Evolutionary conservation across 2,797 vertebrate species (phyloP).

Genomic region (Dromococcyx pavoninus): DNA sequence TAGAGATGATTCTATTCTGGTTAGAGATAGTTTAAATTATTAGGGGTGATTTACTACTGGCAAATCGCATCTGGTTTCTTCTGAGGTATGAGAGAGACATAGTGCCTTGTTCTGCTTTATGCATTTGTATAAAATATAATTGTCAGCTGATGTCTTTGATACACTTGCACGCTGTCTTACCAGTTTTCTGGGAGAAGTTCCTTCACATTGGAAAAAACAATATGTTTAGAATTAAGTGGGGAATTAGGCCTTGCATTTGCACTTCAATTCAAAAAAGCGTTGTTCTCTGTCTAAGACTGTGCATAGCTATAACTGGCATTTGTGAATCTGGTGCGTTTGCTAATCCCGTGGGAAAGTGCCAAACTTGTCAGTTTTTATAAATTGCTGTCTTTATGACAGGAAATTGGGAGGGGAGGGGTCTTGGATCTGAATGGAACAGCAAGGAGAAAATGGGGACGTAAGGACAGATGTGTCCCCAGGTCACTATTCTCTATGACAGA

Average conservation of each 20-base stretch:
- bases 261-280: background rate
- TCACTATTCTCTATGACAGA: background rate
- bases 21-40: background rate
- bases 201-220: background rate
- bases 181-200: background rate
- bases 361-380: constrained; percentile 48
- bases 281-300: background rate
- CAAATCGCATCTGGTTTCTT: background rate
- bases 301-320: background rate
- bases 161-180: background rate
- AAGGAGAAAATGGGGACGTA: background rate
- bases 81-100: background rate
- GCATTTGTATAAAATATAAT: background rate
- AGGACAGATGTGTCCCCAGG: constrained; percentile 11
- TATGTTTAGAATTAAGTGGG: background rate
- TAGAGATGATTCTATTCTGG: background rate
- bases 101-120: background rate
- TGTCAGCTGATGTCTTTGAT: background rate
- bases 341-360: constrained; percentile 29
- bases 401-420: constrained; percentile 13
- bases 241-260: background rate
- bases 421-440: constrained; percentile 26
- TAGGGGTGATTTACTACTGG: background rate
- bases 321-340: background rate
- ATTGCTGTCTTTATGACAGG: constrained; percentile 46